Percentiles rank a stretch among this genome's conserved stretches.
Conservation (phyloP, 2,113 vertebrate genomes). For the Saguinus midas region DNA sequence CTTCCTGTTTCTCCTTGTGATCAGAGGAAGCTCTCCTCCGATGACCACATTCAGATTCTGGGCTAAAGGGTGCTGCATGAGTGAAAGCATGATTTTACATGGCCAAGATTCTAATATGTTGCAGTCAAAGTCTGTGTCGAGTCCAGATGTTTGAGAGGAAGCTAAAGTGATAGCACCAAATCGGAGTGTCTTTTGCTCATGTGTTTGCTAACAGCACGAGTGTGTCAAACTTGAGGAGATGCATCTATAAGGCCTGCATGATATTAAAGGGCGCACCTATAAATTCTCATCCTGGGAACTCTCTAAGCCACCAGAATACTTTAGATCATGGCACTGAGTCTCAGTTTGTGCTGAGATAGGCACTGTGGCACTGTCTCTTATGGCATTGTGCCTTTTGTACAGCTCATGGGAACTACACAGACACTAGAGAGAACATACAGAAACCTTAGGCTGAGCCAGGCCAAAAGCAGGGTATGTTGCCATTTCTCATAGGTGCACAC, state of each 20-base stretch:
- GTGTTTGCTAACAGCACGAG: not conserved
- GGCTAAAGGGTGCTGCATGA: not conserved
- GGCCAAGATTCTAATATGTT: not conserved
- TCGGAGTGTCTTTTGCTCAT: not conserved
- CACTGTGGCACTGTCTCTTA: not conserved
- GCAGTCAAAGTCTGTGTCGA: not conserved
- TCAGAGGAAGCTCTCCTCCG: not conserved
- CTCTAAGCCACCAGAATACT: not conserved
- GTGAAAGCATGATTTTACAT: not conserved
- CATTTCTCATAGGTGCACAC: not conserved
- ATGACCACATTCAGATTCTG: not conserved
- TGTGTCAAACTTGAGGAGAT: not conserved
- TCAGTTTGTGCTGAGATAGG: not conserved
- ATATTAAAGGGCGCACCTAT: not conserved
- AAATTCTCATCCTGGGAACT: not conserved
- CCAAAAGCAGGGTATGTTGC: fast-evolving
- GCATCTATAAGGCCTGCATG: not conserved
- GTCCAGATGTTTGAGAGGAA: not conserved
- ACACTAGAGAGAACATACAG: fast-evolving
- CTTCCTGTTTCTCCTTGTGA: not conserved
- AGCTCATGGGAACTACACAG: not conserved
- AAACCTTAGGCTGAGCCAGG: not conserved
- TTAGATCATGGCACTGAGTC: not conserved
- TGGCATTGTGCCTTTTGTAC: not conserved
- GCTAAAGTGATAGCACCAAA: not conserved